Evolutionary conservation across 1,140 invertebrate genomes (phyloP), one percentile per base, ranked within the genome.

Genomic region (Anagrus nilaparvatae): DNA sequence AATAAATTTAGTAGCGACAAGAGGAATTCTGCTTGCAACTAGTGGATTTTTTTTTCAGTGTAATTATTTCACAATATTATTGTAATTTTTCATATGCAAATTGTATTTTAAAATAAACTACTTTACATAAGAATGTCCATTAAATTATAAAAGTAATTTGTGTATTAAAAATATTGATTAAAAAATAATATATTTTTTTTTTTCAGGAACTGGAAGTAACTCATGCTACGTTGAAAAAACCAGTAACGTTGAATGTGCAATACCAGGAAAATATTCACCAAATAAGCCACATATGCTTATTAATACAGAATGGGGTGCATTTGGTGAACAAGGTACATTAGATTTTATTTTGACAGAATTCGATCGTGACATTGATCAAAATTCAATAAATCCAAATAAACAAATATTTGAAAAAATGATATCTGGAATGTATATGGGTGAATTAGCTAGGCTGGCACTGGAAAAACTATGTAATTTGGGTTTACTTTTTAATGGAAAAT

Each of bases 271-370:
- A 43, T 83, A 84, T 53, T 78, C 79, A 8, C 41, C 61, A 2
- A 66, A 77, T 4, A 89, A 90, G 44, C 73, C 76, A 0, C 63
- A 84, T 27, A 82, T 97, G 44, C 72, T 97, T 25, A 82, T 97
- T 36, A 98, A 98, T 60, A 89, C 85, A 2, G 95, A 98, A 69
- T 97, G 91, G 92, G 95, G 95, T 23, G 94, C 93, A 6, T 96
- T 98, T 59, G 95, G 95, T 0, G 89, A 97, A 56, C 79, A 84
- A 46, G 89, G 89, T 1, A 72, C 74, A 19, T 61, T 98, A 18
- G 88, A 96, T 54, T 90, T 91, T 53, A 72, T 96, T 2, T 69
- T 79, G 18, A 97, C 92, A 1, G 79, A 90, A 51, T 96, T 88
- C 57, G 95, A 98, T 62, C 70, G 74, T 7, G 77, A 80, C 32